Conservation (phyloP, 2,797 vertebrate species). For the Sternarchorhynchus goeldii region DNA sequence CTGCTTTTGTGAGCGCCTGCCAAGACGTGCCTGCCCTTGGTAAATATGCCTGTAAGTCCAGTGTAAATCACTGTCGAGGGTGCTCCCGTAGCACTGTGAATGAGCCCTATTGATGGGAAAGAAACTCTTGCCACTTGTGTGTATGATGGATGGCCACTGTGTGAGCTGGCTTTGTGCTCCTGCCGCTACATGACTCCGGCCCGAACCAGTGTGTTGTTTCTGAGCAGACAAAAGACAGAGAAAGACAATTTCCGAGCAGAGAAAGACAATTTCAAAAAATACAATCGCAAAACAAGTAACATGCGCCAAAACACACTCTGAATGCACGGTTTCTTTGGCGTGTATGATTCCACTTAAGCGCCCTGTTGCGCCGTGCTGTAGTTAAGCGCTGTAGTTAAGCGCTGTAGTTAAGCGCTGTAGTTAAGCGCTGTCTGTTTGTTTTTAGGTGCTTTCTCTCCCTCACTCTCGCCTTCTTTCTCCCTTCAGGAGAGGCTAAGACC, state of each 20-base stretch:
- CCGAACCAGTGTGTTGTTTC: slow-evolving; percentile 13
- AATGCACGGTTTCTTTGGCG: no score
- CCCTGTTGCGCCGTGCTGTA: no score
- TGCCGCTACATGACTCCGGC: slow-evolving; percentile 34
- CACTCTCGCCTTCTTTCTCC: not conserved
- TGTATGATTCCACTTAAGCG: no score
- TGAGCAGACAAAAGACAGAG: slow-evolving; percentile 11
- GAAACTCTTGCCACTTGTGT: slow-evolving; percentile 44
- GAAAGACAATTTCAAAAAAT: slow-evolving; percentile 5
- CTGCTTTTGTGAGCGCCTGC: slow-evolving; percentile 60
- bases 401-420: no score
- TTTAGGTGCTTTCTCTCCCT: not conserved
- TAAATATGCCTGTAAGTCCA: slow-evolving; percentile 72
- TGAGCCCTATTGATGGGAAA: slow-evolving; percentile 55
- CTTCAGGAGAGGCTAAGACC: slow-evolving; percentile 88
- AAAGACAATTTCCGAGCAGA: slow-evolving; percentile 6
- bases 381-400: no score
- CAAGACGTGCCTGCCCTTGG: slow-evolving; percentile 66
- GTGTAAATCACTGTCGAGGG: slow-evolving; percentile 61
- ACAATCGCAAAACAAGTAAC: slow-evolving; percentile 8
- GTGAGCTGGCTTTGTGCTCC: slow-evolving; percentile 37
- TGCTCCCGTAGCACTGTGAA: slow-evolving; percentile 51
- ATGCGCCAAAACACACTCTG: slow-evolving; percentile 20
- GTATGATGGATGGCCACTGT: slow-evolving; percentile 54
- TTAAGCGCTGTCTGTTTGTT: not conserved